These are phyloP conservation scores for Lithobates sylvaticus DNA, from an alignment of 2,797 vertebrate species.

Conservation along the genomic window DNA sequence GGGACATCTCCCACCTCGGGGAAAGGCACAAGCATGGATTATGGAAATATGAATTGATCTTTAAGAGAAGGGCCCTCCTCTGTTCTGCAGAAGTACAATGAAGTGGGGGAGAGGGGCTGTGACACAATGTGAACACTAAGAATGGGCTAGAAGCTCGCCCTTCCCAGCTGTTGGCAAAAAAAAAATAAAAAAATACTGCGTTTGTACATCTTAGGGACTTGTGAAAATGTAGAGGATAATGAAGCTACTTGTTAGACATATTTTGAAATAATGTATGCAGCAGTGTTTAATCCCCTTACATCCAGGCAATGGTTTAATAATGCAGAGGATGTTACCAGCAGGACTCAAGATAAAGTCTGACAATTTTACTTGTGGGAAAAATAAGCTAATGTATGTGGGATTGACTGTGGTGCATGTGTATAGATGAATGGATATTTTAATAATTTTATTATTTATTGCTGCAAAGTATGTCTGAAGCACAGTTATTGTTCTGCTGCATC, in stretches of 20 bases:
- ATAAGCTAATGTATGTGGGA: conserved; percentile 18
- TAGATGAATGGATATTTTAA: background rate
- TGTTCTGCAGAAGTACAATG: conserved; percentile 50
- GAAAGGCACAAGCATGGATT: conserved; percentile 97
- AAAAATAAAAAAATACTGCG: conserved; percentile 81
- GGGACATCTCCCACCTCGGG: conserved; percentile 94
- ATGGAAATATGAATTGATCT: conserved; percentile 99
- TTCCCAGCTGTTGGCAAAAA: conserved; percentile 92
- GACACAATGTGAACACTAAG: conserved; percentile 90
- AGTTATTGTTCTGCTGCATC: no score
- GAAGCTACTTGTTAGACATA: conserved; percentile 79
- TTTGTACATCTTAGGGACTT: conserved; percentile 87
- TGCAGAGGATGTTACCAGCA: conserved; percentile 56
- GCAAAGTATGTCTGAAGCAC: no score
- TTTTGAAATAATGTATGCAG: conserved; percentile 69
- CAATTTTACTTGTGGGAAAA: conserved; percentile 20
- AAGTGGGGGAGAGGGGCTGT: conserved; percentile 85
- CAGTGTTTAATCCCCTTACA: conserved; percentile 51
- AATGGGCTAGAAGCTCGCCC: conserved; percentile 77
- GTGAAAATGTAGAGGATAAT: conserved; percentile 77
- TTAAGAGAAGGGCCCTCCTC: conserved; percentile 73
- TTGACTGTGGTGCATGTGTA: conserved; percentile 24
- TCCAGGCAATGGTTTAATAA: conserved; percentile 49
- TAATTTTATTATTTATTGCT: no score
- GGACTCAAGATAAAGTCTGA: conserved; percentile 50